Percentiles rank a stretch among this genome's conserved stretches.
These are phyloP conservation scores for Amaurobius ferox DNA, from an alignment of 2,888 invertebrate species.

Conservation along the genomic window DNA sequence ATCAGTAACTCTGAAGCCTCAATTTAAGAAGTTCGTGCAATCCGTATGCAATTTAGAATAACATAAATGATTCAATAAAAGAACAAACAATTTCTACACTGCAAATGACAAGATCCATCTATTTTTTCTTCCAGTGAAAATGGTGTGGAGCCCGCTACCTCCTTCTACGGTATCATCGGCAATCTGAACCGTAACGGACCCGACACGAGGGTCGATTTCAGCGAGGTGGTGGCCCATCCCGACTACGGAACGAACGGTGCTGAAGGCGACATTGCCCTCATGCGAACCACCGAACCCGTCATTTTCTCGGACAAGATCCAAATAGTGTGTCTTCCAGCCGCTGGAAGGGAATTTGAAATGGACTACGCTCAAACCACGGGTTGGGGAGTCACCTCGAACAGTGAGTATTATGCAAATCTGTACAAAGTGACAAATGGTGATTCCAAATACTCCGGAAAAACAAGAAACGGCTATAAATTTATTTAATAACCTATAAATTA, in stretches of 20 bases:
- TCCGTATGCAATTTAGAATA: too few species aligned
- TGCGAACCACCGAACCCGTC: constrained; percentile 17
- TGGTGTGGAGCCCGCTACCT: constrained; percentile 24
- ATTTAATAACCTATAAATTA: too few species aligned
- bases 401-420: too few species aligned
- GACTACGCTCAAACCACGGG: constrained; percentile 41
- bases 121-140: constrained; percentile 4
- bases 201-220: constrained; percentile 32
- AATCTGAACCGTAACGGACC: constrained; percentile 28
- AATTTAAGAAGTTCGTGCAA: too few species aligned
- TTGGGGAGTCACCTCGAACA: constrained; percentile 45
- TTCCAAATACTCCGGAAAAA: too few species aligned
- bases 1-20: too few species aligned
- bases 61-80: too few species aligned
- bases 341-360: constrained; percentile 30
- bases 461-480: too few species aligned
- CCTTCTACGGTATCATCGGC: constrained; percentile 50
- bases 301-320: not conserved
- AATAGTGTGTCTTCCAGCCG: constrained; percentile 24
- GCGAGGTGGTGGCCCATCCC: constrained; percentile 39
- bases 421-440: too few species aligned
- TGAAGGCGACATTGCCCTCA: constrained; percentile 54
- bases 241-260: constrained; percentile 21
- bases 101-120: too few species aligned
- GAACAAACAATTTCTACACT: too few species aligned